Evolutionary conservation across 2,113 vertebrate species (phyloP).

Genomic region (Catharus fuscescens): DNA sequence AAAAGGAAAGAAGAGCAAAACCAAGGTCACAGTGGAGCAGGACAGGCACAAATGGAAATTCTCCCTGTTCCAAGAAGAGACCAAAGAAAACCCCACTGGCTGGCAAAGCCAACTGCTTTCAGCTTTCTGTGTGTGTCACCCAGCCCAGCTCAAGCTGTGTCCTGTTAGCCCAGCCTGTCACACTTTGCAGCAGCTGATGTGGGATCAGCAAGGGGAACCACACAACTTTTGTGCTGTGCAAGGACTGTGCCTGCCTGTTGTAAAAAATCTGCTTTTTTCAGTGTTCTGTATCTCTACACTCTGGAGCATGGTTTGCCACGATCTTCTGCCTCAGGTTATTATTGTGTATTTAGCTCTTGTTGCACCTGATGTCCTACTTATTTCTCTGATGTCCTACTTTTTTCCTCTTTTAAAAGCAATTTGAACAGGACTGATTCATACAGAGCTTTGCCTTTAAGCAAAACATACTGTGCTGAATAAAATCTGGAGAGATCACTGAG

Average conservation of each 20-base stretch:
- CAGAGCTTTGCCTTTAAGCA: slow-evolving; percentile 41
- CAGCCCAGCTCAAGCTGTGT: neutral
- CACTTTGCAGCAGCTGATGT: neutral
- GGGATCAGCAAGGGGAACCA: neutral
- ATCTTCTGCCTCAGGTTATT: neutral
- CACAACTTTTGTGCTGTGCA: neutral
- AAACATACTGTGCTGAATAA: neutral
- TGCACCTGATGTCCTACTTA: neutral
- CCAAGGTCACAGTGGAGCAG: neutral
- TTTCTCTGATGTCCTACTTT: neutral
- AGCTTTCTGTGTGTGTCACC: neutral
- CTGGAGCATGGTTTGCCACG: neutral
- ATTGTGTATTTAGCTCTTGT: neutral
- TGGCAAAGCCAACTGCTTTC: neutral
- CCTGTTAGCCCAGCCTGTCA: neutral
- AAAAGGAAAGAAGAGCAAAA: neutral
- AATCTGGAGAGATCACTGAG: neutral
- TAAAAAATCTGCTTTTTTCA: neutral
- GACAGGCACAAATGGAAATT: neutral
- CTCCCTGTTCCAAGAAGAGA: neutral
- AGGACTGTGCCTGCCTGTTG: neutral
- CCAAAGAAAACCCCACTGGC: neutral
- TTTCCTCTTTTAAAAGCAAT: neutral
- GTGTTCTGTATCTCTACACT: neutral
- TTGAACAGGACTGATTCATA: neutral